These are phyloP conservation scores for Steinernema hermaphroditum DNA, from an alignment of 2,888 invertebrate species.

Conservation along the genomic window DNA sequence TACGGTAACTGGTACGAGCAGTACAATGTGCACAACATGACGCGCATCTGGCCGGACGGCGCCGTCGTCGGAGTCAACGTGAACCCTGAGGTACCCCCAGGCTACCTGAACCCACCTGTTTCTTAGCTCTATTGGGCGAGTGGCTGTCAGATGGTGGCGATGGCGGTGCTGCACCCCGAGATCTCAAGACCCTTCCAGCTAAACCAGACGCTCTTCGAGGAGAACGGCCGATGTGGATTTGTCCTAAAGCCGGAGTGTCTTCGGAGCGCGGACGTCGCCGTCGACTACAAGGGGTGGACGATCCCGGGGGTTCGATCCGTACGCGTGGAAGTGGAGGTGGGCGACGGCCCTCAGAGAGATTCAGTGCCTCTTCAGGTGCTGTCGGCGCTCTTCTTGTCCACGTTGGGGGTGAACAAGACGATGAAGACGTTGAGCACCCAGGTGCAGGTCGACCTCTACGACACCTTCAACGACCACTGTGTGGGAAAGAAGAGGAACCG, in stretches of 20 bases:
- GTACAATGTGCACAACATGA: conserved; percentile 6
- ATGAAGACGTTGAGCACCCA: conserved; percentile 11
- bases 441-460: conserved; percentile 10
- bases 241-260: conserved; percentile 74
- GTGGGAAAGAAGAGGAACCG: not conserved
- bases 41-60: conserved; percentile 6
- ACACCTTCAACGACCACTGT: conserved; percentile 10
- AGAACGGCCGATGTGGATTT: conserved; percentile 82
- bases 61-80: not conserved
- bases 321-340: not conserved
- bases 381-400: conserved; percentile 1
- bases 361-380: not conserved
- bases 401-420: not conserved
- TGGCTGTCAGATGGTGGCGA: conserved; percentile 85
- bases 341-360: not conserved
- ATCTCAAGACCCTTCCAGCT: conserved; percentile 76
- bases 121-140: conserved; percentile 76
- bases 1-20: not conserved
- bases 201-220: conserved; percentile 89
- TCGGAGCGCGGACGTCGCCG: not conserved
- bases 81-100: not conserved
- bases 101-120: not conserved
- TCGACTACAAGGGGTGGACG: conserved; percentile 10
- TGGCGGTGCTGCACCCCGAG: conserved; percentile 70
- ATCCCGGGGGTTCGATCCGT: not conserved